Percentiles rank a stretch among this genome's conserved stretches.
Conservation (phyloP, 2,797 vertebrate genomes). For the Coregonus suidteri region DNA sequence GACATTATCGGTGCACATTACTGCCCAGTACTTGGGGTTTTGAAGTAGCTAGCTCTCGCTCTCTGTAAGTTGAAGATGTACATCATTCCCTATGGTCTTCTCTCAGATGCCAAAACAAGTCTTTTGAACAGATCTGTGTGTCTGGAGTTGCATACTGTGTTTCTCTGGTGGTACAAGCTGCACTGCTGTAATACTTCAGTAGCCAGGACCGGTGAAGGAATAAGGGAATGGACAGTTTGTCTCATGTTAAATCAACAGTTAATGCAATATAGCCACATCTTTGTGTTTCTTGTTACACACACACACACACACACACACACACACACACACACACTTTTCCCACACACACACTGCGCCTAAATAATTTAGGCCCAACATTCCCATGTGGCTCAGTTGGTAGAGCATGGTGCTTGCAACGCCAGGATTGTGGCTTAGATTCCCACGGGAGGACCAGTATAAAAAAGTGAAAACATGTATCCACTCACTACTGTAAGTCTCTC, state of each 20-base stretch:
- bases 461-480: too few relatives aligned
- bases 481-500: too few relatives aligned
- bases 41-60: neutral
- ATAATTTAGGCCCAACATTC: too few relatives aligned
- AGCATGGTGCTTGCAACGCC: too few relatives aligned
- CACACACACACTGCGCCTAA: too few relatives aligned
- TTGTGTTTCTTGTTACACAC: neutral
- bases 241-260: too few relatives aligned
- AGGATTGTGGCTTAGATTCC: too few relatives aligned
- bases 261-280: too few relatives aligned
- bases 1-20: neutral
- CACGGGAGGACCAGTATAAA: too few relatives aligned
- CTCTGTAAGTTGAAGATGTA: conserved; percentile 3
- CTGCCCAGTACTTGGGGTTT: neutral
- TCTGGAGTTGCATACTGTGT: neutral
- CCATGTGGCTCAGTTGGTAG: too few relatives aligned
- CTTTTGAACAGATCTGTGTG: neutral
- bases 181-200: neutral
- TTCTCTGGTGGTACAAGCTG: neutral
- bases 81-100: neutral
- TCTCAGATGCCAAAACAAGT: neutral
- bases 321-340: too few relatives aligned
- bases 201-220: neutral
- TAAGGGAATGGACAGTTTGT: too few relatives aligned
- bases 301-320: neutral